Evolutionary conservation across 1,140 invertebrate genomes (phyloP).

Genomic region (Drosophila pruinosa): DNA sequence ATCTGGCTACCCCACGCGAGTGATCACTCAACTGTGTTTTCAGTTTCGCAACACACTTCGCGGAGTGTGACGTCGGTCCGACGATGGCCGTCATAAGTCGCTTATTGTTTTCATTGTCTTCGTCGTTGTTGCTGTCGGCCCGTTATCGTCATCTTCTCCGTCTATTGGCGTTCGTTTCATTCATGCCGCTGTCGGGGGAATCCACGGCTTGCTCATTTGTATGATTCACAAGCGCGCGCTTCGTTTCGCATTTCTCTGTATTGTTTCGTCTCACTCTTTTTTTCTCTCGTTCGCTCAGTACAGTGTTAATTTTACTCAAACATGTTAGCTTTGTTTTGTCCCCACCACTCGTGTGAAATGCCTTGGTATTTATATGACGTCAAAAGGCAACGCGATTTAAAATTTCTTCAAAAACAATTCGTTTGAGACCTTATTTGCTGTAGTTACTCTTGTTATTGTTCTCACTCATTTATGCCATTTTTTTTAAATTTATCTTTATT

Average conservation of each 20-base stretch:
- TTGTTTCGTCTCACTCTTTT: neutral
- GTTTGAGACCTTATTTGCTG: neutral
- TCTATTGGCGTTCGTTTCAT: conserved; percentile 52
- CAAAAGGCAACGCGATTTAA: conserved; percentile 44
- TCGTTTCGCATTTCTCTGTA: conserved; percentile 2
- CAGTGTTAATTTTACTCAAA: conserved; percentile 17
- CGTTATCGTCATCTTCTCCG: conserved; percentile 15
- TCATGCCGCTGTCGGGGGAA: conserved; percentile 55
- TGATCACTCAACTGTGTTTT: conserved; percentile 20
- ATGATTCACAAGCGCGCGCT: conserved; percentile 41
- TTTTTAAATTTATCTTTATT: neutral
- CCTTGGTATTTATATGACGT: conserved; percentile 44
- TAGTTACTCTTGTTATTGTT: too few species aligned
- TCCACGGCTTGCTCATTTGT: conserved; percentile 40
- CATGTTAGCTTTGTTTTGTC: neutral
- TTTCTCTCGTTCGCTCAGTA: neutral
- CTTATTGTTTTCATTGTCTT: conserved; percentile 14
- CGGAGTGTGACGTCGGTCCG: conserved; percentile 21
- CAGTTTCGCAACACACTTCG: conserved; percentile 30
- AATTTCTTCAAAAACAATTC: conserved; percentile 1
- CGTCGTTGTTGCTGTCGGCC: conserved; percentile 17
- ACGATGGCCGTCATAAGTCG: neutral
- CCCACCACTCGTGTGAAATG: conserved; percentile 25
- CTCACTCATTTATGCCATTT: neutral
- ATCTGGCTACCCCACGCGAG: neutral